Percentiles rank a stretch among this genome's conserved stretches.
These are phyloP conservation scores for Drosophila emarginata DNA, from an alignment of 2,888 invertebrate genomes.

Conservation along the genomic window DNA sequence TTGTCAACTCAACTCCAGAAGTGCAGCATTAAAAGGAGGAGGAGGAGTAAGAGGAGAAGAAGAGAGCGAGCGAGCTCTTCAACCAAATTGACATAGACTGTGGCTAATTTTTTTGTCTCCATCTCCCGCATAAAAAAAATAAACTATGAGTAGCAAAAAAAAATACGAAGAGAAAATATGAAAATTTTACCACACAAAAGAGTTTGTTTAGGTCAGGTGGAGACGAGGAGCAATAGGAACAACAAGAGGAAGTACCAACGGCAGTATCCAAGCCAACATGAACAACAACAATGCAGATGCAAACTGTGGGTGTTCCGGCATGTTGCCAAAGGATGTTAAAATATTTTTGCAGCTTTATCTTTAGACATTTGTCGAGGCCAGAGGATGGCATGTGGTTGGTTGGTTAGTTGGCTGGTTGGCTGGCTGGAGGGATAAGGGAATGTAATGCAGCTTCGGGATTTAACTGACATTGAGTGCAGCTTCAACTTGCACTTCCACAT, in stretches of 20 bases:
- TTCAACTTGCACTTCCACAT: conserved; percentile 23
- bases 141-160: no score
- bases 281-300: conserved; percentile 26
- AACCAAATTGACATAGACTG: conserved; percentile 52
- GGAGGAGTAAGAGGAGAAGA: no score
- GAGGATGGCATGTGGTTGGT: not conserved
- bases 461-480: conserved; percentile 72
- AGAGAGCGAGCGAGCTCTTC: conserved; percentile 16
- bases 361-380: conserved; percentile 59
- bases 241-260: conserved; percentile 31
- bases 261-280: conserved; percentile 29
- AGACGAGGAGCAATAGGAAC: conserved; percentile 23
- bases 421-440: conserved; percentile 16
- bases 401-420: not conserved
- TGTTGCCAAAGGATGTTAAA: conserved; percentile 75
- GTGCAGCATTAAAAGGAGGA: no score
- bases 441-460: conserved; percentile 70
- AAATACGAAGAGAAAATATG: not conserved
- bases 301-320: conserved; percentile 43
- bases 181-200: conserved; percentile 58
- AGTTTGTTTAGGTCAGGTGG: conserved; percentile 64
- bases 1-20: conserved; percentile 44
- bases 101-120: conserved; percentile 5
- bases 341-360: conserved; percentile 78
- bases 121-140: conserved; percentile 1